Conservation (phyloP, 2,797 vertebrate genomes). For the Petrocephalus schoutedeni region DNA sequence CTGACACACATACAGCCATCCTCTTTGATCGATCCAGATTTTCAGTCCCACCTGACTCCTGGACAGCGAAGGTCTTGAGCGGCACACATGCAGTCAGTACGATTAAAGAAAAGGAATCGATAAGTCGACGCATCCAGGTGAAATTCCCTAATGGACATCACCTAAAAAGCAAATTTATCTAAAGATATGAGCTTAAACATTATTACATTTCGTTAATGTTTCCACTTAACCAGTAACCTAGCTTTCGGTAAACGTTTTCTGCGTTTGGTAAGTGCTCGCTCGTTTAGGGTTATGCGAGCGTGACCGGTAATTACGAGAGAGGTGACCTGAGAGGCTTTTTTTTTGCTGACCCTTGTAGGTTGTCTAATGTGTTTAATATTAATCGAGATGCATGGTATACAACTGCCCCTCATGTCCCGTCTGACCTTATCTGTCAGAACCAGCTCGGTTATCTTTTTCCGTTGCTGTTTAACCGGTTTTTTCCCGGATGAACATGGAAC, state of each 20-base stretch:
- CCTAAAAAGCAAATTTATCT: background rate
- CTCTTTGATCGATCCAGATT: background rate
- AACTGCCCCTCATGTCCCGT: background rate
- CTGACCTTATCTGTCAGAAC: background rate
- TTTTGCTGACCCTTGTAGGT: background rate
- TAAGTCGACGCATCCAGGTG: background rate
- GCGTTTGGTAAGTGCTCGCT: background rate
- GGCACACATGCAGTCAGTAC: background rate
- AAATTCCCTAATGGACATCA: background rate
- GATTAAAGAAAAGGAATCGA: background rate
- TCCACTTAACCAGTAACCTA: background rate
- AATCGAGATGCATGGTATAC: background rate
- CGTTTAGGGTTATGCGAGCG: background rate
- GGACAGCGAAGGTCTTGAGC: background rate
- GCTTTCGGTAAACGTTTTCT: background rate
- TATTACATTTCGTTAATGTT: background rate
- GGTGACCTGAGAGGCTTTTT: background rate
- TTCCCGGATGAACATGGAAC: background rate
- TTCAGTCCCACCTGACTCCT: background rate
- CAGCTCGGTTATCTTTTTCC: background rate
- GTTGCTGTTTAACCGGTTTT: background rate
- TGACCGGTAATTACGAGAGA: background rate
- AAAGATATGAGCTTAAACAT: background rate
- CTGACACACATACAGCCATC: background rate
- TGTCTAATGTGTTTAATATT: background rate